Percentiles rank a stretch among this genome's conserved stretches.
Conservation (phyloP, 2,797 vertebrate genomes). For the Sebastes hubbsi region DNA sequence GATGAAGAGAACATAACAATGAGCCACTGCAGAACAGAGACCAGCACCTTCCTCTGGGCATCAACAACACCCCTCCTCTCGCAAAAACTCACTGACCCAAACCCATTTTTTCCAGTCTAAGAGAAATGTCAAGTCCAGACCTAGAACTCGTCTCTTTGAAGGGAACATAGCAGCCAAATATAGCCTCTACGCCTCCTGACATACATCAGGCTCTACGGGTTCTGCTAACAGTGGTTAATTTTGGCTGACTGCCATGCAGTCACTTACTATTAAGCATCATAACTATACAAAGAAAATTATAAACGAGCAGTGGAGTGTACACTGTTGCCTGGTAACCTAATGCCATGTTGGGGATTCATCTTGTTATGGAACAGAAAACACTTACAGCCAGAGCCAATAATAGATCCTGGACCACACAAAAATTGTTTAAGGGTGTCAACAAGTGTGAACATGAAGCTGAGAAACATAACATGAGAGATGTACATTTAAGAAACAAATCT, state of each 20-base stretch:
- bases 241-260: slow-evolving; percentile 74
- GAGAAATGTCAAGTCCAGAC: slow-evolving; percentile 79
- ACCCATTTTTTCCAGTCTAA: slow-evolving; percentile 74
- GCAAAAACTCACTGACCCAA: slow-evolving; percentile 75
- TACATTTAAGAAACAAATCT: slow-evolving; percentile 16
- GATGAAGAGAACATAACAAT: slow-evolving; percentile 48
- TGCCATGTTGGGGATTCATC: slow-evolving; percentile 75
- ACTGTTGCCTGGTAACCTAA: slow-evolving; percentile 80
- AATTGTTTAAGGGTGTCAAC: slow-evolving; percentile 65
- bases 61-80: slow-evolving; percentile 63
- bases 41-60: slow-evolving; percentile 67
- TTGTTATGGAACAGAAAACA: slow-evolving; percentile 77
- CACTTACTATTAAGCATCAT: slow-evolving; percentile 76
- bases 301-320: slow-evolving; percentile 59
- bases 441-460: slow-evolving; percentile 37
- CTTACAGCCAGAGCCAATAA: slow-evolving; percentile 70
- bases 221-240: slow-evolving; percentile 69
- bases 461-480: slow-evolving; percentile 25
- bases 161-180: slow-evolving; percentile 78
- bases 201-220: slow-evolving; percentile 65
- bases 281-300: slow-evolving; percentile 75
- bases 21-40: slow-evolving; percentile 49
- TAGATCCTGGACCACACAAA: slow-evolving; percentile 65
- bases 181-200: slow-evolving; percentile 71
- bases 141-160: slow-evolving; percentile 71